Percentiles rank a stretch among this genome's conserved stretches.
Evolutionary conservation across 35 echinoderm and acorn worm genomes (phyloP).

Genomic region (Antedon bifida): DNA sequence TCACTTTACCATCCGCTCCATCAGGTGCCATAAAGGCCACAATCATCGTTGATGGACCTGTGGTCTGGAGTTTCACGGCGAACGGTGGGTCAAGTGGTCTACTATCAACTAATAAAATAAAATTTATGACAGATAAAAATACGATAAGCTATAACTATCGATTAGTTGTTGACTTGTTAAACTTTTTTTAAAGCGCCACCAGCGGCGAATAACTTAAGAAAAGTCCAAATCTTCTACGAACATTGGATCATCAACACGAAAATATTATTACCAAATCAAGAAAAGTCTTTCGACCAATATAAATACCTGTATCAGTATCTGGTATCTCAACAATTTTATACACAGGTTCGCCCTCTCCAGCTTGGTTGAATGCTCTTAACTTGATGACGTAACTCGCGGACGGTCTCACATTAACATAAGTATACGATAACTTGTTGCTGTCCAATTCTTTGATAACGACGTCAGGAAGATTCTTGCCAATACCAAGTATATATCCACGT

Average conservation of each 20-base stretch:
- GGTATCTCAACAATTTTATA: conserved; percentile 15
- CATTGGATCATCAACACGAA: too few relatives aligned
- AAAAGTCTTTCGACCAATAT: too few relatives aligned
- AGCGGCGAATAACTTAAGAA: too few relatives aligned
- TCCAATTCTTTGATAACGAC: neutral
- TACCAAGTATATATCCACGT: conserved; percentile 52
- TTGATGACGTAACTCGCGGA: conserved; percentile 51
- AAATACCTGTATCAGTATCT: neutral
- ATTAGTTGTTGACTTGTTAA: too few relatives aligned
- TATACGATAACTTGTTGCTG: conserved; percentile 3
- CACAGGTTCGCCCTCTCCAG: conserved; percentile 36
- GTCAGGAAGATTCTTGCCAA: conserved; percentile 47
- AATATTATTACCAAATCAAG: too few relatives aligned
- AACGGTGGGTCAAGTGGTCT: neutral
- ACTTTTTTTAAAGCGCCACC: too few relatives aligned
- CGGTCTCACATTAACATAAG: conserved; percentile 20
- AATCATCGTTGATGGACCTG: neutral
- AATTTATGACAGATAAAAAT: too few relatives aligned
- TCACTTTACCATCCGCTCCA: neutral
- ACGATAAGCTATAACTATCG: too few relatives aligned
- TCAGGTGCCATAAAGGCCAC: neutral
- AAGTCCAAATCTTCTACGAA: too few relatives aligned
- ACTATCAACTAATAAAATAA: neutral
- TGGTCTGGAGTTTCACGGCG: neutral
- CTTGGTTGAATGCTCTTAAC: conserved; percentile 59